A percentile compares a stretch with the other conserved stretches of the same genome.
phyloP scores from a whole-genome alignment of 2,797 vertebrate genomes.

The Crypturellus tataupa region DNA sequence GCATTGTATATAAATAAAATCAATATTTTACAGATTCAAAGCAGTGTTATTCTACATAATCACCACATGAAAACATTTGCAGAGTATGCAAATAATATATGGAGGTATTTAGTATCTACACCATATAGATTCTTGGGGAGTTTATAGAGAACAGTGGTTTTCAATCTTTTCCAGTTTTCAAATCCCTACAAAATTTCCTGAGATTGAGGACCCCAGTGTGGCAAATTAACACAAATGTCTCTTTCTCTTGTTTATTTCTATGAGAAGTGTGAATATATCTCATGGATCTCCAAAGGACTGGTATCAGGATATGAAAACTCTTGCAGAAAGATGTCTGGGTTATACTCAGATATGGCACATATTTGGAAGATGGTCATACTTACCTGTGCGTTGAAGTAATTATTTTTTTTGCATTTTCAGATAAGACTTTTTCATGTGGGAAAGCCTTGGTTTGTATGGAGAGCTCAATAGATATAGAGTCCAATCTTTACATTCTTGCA shows the following conservation, averaged over 20 bases:
- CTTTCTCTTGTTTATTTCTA: background rate
- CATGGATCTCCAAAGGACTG: background rate
- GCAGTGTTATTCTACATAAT: conserved; percentile 42
- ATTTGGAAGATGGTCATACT: background rate
- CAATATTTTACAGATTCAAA: conserved; percentile 19
- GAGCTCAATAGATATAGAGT: background rate
- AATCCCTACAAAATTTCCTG: background rate
- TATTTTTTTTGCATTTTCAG: background rate
- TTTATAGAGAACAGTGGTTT: background rate
- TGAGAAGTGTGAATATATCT: conserved; percentile 4
- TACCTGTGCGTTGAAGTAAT: background rate
- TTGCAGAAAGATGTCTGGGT: background rate
- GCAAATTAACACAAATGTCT: background rate
- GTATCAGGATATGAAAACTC: background rate
- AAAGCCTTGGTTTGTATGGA: background rate
- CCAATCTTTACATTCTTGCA: background rate
- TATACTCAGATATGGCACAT: background rate
- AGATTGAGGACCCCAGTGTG: background rate
- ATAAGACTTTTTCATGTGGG: background rate
- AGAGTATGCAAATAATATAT: conserved; percentile 44
- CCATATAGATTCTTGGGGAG: conserved; percentile 42
- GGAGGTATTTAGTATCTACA: conserved; percentile 21
- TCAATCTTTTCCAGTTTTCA: conserved; percentile 25
- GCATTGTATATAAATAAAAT: conserved; percentile 45
- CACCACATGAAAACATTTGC: conserved; percentile 50